Evolutionary conservation across 2,113 vertebrate genomes (phyloP).

Genomic region (Dicerorhinus sumatrensis): DNA sequence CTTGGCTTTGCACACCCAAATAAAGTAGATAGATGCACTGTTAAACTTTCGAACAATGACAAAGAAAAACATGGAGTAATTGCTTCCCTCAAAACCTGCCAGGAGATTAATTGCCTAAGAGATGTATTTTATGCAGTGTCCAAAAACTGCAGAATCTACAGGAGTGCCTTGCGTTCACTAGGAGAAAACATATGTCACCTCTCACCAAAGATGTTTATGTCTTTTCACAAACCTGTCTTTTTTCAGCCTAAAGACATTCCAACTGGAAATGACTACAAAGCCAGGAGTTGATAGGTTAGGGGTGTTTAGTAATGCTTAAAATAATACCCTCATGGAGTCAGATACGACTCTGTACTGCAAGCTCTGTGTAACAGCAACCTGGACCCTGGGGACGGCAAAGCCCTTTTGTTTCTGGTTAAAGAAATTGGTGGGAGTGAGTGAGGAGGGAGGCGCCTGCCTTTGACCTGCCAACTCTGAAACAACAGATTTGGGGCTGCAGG

Average conservation of each 20-base stretch:
- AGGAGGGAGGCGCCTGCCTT: neutral
- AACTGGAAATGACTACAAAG: conserved; percentile 81
- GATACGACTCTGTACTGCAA: accelerated
- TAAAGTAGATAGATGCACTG: conserved; percentile 64
- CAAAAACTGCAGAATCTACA: conserved; percentile 62
- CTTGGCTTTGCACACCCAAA: conserved; percentile 48
- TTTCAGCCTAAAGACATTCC: conserved; percentile 78
- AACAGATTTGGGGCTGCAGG: neutral
- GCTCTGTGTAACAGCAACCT: neutral
- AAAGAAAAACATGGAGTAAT: conserved; percentile 76
- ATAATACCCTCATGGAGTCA: neutral
- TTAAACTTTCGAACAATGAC: conserved; percentile 70
- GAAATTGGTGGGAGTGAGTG: neutral
- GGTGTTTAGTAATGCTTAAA: conserved; percentile 51
- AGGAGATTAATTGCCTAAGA: conserved; percentile 78
- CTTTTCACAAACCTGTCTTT: conserved; percentile 82
- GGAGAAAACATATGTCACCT: conserved; percentile 83
- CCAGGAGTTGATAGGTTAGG: conserved; percentile 68
- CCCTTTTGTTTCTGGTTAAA: conserved; percentile 36
- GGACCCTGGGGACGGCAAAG: neutral
- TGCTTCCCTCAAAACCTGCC: conserved; percentile 71
- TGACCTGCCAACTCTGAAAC: neutral
- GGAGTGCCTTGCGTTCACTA: conserved; percentile 74
- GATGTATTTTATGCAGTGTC: conserved; percentile 78
- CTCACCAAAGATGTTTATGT: conserved; percentile 81